phyloP scores from a whole-genome alignment of 2,113 vertebrate genomes.

The Microtus richardsoni region DNA sequence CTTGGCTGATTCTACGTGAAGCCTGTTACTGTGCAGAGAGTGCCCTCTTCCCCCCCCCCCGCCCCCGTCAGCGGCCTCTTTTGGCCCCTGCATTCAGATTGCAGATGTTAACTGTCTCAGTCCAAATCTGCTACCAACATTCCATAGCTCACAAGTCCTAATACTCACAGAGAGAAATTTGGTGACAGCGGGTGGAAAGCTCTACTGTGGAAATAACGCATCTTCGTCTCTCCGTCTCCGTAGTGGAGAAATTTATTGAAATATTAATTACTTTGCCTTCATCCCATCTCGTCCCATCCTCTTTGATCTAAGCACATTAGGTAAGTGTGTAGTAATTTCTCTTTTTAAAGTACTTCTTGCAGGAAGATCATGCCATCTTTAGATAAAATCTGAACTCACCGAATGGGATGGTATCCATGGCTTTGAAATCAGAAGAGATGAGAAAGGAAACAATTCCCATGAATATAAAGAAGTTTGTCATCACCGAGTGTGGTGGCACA shows the following conservation, averaged over 20 bases:
- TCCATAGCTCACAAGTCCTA: not conserved
- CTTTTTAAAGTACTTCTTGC: not conserved
- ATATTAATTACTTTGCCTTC: slow-evolving; percentile 8
- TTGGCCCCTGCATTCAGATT: slow-evolving; percentile 48
- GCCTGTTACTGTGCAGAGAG: slow-evolving; percentile 4
- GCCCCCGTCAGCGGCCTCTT: not conserved
- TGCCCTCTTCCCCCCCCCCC: not conserved
- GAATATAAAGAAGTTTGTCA: not conserved
- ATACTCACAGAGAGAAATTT: slow-evolving; percentile 33
- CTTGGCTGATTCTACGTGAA: slow-evolving; percentile 10
- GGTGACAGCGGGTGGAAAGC: not conserved
- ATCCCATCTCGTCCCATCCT: not conserved
- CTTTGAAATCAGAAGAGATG: not conserved
- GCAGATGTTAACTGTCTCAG: not conserved
- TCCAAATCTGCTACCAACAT: slow-evolving; percentile 12
- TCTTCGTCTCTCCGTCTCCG: not conserved
- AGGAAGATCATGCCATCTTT: slow-evolving; percentile 25
- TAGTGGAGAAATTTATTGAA: not conserved
- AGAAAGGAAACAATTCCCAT: slow-evolving; percentile 2
- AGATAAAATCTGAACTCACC: slow-evolving; percentile 11
- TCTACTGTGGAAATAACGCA: slow-evolving; percentile 17
- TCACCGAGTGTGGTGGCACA: not conserved
- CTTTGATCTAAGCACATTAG: not conserved
- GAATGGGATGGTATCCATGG: not conserved
- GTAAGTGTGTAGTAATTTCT: slow-evolving; percentile 22